phyloP scores from a whole-genome alignment of 2,113 vertebrate species.

The Leucosticte australis region DNA sequence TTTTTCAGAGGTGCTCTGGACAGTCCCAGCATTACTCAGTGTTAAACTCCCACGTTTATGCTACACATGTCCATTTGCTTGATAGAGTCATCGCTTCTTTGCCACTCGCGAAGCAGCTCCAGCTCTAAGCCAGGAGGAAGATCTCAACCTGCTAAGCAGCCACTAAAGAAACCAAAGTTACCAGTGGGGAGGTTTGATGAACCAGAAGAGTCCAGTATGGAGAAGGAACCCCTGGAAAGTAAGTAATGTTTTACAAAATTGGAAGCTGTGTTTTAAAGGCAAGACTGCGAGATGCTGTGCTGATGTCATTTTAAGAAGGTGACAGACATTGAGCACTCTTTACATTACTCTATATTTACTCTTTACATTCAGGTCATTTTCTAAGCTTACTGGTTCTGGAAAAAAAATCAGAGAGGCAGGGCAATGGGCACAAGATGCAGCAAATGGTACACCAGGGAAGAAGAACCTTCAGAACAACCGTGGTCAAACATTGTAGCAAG shows the following conservation, averaged over 20 bases:
- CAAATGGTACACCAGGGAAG: neutral
- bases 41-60: neutral
- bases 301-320: neutral
- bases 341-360: no score
- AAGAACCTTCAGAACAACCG: neutral
- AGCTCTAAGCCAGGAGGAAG: constrained; percentile 59
- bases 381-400: neutral
- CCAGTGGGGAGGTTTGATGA: constrained; percentile 89
- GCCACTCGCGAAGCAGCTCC: constrained; percentile 47
- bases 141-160: constrained; percentile 57
- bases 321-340: neutral
- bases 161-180: constrained; percentile 84
- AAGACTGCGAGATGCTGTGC: neutral
- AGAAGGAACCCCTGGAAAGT: constrained; percentile 85
- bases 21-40: neutral
- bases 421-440: neutral
- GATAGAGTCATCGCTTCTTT: constrained; percentile 45
- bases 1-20: neutral
- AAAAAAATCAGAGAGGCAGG: neutral
- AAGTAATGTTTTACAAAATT: constrained; percentile 36
- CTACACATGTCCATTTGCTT: neutral
- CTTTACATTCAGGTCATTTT: neutral
- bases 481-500: neutral
- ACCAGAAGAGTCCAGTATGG: constrained; percentile 71
- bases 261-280: neutral